phyloP scores from a whole-genome alignment of 2,888 invertebrate species.

The Cryptops parisi region DNA sequence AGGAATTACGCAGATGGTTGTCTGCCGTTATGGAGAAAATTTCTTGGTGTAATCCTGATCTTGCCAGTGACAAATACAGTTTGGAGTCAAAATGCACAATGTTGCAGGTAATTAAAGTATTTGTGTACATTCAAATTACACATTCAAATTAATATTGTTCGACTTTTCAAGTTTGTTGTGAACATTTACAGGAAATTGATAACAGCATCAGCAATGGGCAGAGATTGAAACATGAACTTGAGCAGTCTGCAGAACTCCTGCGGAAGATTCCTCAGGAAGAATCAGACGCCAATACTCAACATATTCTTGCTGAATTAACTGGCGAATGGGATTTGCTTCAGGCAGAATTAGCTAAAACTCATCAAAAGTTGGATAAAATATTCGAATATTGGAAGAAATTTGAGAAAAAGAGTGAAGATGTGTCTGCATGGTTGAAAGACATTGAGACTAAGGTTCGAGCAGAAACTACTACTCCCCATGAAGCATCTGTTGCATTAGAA shows the following conservation, averaged over 20 bases:
- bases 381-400: constrained; percentile 66
- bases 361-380: constrained; percentile 49
- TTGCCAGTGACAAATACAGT: constrained; percentile 78
- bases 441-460: constrained; percentile 57
- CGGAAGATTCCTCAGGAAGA: constrained; percentile 37
- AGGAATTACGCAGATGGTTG: constrained; percentile 63
- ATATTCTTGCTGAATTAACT: constrained; percentile 52
- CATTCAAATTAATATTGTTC: too few relatives aligned
- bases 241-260: background rate
- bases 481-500: background rate
- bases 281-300: constrained; percentile 47
- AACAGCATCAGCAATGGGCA: constrained; percentile 5
- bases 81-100: constrained; percentile 70
- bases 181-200: constrained; percentile 12
- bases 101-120: constrained; percentile 5
- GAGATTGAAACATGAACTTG: constrained; percentile 3
- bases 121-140: too few relatives aligned
- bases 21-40: constrained; percentile 73
- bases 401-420: constrained; percentile 56
- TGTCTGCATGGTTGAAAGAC: constrained; percentile 61
- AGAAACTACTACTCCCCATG: constrained; percentile 40
- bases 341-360: constrained; percentile 51
- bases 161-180: too few relatives aligned
- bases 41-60: constrained; percentile 78
- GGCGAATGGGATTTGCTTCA: constrained; percentile 55